Evolutionary conservation across 2,797 vertebrate genomes (phyloP), one percentile per base, ranked within the genome.

Genomic region (Pelobates cultripes): DNA sequence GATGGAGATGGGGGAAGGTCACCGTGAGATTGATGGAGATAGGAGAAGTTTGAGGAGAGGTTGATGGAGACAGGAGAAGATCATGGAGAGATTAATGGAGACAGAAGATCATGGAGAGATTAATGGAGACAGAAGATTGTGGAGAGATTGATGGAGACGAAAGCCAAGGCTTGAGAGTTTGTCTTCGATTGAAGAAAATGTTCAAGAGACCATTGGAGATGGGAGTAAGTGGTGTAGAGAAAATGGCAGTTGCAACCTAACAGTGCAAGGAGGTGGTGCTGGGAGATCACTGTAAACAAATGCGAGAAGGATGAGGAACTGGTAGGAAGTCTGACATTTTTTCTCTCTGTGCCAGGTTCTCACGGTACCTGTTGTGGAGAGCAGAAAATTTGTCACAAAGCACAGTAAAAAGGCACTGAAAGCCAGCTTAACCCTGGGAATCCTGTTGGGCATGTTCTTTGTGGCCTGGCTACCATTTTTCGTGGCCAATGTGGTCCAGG

Each of bases 391-490:
- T 66, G 86, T 94, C 79, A 96, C 91, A 90, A 96, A 96, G 80
- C 97, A 99, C 87, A 97, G 97, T 87, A 95, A 94, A 81, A 95
- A 96, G 88, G 97, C 97, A 0, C 88, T 99, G 85, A 99, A 99
- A 89, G 98, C 98, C 90, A 99, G 97, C 67, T 93, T 99, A 89
- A 99, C 98, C 0, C 91, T 99, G 83, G 97, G 98, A 55, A 92
- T 99, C 81, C 93, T 99, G 43, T 89, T 99, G 88, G 97, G 98
- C 80, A 96, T 99, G 89, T 99, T 99, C 92, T 99, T 99, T 12
- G 95, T 96, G 47, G 94, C 97, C 4, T 99, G 97, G 98, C 88
- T 99, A 0, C 98, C 98, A 1, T 99, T 99, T 91, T 99, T 99
- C 5, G 87, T 98, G 88, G 94, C 96, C 87, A 99, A 96, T 70